These are phyloP conservation scores for Megaceryle torquata DNA, from an alignment of 2,113 vertebrate genomes.

Conservation along the genomic window DNA sequence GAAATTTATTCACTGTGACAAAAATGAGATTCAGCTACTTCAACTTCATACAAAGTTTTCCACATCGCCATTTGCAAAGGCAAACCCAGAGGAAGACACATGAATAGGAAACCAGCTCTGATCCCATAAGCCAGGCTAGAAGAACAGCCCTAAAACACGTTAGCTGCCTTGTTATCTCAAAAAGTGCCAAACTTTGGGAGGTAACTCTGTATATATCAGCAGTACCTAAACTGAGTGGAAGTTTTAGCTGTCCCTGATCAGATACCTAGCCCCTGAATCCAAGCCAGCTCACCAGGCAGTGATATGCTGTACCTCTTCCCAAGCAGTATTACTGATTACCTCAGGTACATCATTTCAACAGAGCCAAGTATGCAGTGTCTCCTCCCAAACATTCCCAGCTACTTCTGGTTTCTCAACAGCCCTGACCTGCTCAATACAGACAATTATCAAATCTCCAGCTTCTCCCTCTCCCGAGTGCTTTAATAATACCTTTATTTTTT, in stretches of 20 bases:
- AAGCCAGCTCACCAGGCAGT: background rate
- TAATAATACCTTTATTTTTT: constrained; percentile 32
- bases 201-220: background rate
- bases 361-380: background rate
- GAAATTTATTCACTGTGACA: background rate
- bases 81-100: background rate
- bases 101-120: background rate
- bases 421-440: background rate
- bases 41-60: background rate
- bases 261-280: background rate
- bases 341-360: background rate
- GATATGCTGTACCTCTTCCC: background rate
- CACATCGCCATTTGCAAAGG: background rate
- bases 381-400: background rate
- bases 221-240: background rate
- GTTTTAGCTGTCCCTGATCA: background rate
- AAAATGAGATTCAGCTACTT: background rate
- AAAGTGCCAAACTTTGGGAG: background rate
- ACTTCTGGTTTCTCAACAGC: background rate
- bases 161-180: background rate
- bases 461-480: background rate
- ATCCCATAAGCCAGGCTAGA: background rate
- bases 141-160: background rate
- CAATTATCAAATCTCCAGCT: background rate
- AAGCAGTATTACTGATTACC: background rate